Evolutionary conservation across 1,140 invertebrate genomes (phyloP).

Genomic region (Zaprionus africanus): DNA sequence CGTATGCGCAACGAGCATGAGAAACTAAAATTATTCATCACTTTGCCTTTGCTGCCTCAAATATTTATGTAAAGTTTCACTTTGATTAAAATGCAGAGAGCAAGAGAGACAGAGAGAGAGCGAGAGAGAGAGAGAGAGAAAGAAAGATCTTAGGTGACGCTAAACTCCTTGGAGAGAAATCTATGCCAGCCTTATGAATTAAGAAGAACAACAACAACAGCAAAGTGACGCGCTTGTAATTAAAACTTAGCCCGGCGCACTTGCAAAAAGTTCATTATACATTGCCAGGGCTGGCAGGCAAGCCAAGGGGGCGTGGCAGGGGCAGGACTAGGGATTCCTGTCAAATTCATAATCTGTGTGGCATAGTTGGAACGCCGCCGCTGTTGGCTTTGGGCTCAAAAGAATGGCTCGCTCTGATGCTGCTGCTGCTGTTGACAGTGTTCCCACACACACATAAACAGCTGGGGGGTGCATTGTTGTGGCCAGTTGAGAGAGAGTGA

Average conservation of each 20-base stretch:
- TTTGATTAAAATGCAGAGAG: conserved; percentile 72
- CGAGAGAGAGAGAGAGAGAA: no score
- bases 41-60: conserved; percentile 43
- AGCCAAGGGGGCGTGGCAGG: background rate
- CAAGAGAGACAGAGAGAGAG: background rate
- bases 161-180: conserved; percentile 48
- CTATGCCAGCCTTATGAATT: conserved; percentile 65
- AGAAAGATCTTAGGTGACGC: background rate
- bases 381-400: conserved; percentile 55
- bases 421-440: conserved; percentile 70
- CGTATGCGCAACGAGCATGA: conserved; percentile 40
- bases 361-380: conserved; percentile 41
- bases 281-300: conserved; percentile 4
- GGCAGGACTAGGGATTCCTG: conserved; percentile 26
- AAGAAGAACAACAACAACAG: conserved; percentile 49
- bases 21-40: conserved; percentile 66
- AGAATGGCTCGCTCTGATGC: conserved; percentile 59
- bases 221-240: conserved; percentile 61
- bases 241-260: conserved; percentile 67
- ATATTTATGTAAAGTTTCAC: conserved; percentile 80
- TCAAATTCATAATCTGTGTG: conserved; percentile 77
- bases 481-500: conserved; percentile 6
- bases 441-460: conserved; percentile 17
- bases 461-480: background rate
- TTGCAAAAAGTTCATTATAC: conserved; percentile 72